These are phyloP conservation scores for Hololepta plana DNA, from an alignment of 2,888 invertebrate genomes.

Conservation along the genomic window DNA sequence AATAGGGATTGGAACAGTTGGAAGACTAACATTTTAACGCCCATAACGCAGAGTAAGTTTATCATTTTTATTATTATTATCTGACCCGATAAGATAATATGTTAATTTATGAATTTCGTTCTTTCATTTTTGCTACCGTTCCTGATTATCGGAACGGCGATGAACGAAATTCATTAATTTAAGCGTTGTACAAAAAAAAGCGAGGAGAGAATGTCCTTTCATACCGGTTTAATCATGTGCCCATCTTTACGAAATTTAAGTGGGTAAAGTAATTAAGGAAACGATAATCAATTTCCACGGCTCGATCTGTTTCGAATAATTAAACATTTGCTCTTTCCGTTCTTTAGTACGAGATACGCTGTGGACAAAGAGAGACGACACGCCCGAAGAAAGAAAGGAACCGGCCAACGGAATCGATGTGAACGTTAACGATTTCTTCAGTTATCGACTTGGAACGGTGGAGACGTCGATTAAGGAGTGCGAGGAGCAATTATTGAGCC, in stretches of 20 bases:
- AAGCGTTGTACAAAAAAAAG: no score
- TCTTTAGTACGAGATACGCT: no score
- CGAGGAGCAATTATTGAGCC: constrained; percentile 43
- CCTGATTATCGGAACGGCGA: no score
- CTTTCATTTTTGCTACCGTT: no score
- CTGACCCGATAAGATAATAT: no score
- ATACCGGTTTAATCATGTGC: constrained; percentile 17
- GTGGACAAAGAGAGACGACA: no score
- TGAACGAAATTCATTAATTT: no score
- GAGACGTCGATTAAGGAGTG: constrained; percentile 56
- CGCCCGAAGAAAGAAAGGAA: no score
- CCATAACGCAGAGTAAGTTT: constrained; percentile 19
- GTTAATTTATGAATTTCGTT: no score
- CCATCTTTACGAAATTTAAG: constrained; percentile 14
- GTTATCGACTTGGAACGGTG: constrained; percentile 53
- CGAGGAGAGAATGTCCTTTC: constrained; percentile 17
- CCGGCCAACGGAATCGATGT: no score
- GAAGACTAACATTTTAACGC: constrained; percentile 19
- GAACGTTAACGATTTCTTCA: constrained; percentile 54
- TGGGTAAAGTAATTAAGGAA: constrained; percentile 10
- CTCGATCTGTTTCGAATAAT: not conserved
- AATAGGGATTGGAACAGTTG: constrained; percentile 11
- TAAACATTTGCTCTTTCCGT: no score
- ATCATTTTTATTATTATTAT: no score
- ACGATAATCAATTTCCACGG: not conserved